Percentiles rank a stretch among this genome's conserved stretches.
These are phyloP conservation scores for Agriopis aurantiaria DNA, from an alignment of 2,888 invertebrate species.

Conservation along the genomic window DNA sequence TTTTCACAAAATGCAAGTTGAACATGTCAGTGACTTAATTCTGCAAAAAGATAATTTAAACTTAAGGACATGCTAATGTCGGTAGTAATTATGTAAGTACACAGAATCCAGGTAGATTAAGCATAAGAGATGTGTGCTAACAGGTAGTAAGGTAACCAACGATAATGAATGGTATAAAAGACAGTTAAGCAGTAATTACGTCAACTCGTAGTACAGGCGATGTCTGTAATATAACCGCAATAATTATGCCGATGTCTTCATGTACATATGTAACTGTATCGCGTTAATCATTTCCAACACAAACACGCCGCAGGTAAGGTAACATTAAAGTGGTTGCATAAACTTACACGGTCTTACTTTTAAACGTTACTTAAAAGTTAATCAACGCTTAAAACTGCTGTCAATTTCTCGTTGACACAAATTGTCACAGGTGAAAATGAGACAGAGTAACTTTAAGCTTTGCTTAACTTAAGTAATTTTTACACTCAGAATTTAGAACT, in stretches of 20 bases:
- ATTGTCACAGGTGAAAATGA: too few species aligned
- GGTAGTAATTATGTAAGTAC: background rate
- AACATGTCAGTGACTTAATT: too few species aligned
- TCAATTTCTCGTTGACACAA: too few species aligned
- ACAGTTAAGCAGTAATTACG: constrained; percentile 42
- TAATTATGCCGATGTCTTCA: constrained; percentile 41
- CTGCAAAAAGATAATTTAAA: background rate
- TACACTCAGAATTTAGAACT: background rate
- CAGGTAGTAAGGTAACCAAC: constrained; percentile 19
- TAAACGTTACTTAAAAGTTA: background rate
- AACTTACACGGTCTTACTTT: background rate
- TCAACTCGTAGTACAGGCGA: constrained; percentile 32
- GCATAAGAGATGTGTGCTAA: background rate
- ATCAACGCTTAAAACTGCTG: too few species aligned
- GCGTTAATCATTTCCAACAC: constrained; percentile 34
- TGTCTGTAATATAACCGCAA: constrained; percentile 41
- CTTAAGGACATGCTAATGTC: background rate
- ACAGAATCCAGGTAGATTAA: background rate
- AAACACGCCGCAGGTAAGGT: constrained; percentile 29
- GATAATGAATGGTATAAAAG: constrained; percentile 27
- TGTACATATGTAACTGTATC: constrained; percentile 30
- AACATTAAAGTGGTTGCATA: constrained; percentile 18
- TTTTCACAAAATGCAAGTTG: too few species aligned
- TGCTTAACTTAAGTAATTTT: background rate
- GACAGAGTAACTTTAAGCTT: too few species aligned